Base-by-base conservation (phyloP, 2,888 invertebrate species). In the Liposcelis brunnea region DNA sequence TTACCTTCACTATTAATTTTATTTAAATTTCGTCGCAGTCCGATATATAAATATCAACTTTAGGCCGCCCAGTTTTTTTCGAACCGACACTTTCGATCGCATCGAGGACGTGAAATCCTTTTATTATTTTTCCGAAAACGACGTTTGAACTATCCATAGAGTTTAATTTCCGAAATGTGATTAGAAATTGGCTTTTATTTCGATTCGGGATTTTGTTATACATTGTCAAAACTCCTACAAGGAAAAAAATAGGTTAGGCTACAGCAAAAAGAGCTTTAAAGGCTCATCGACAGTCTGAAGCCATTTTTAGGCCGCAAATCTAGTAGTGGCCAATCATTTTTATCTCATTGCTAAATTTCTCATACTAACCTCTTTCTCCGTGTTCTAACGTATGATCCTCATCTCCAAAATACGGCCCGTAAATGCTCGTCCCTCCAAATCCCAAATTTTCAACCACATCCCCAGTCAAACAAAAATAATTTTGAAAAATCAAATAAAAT, bases 41-140 rank as follows among this genome's bases (percentile, higher is more conserved):
- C 16, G 35, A 34, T 7, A 32, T n/a, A 43, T 31, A 43, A 42
- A 12, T 18, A n/a, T 15, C 10, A 18, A n/a, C 18, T 15, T 18
- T 43, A 4, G 42, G 19, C 2, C 2, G 11, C 2, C 14, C 18
- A 35, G 15, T 14, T 12, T 7, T n/a, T 31, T 16, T 21, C 21
- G 42, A 35, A 50, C 52, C 48, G 12, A 18, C 15, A 6, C 19
- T 14, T 40, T 40, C 40, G 3, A 40, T 40, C 7, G 44, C 44
- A 5, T 36, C 26, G 14, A 52, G 34, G n/a, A 43, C 43, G 12
- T 48, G 35, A 10, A 49, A 33, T 10, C 51, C 51, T 42, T 45
- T 45, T n/a, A 48, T 34, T 14, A 52, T 43, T 43, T 46, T 49
- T 40, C 52, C 52, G 47, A 52, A 49, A 10, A 49, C 51, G 15